Percentiles rank a stretch among this genome's conserved stretches.
These are phyloP conservation scores for Astreopora myriophthalma DNA, from an alignment of 64 coral and sea anemone species.

Conservation along the genomic window DNA sequence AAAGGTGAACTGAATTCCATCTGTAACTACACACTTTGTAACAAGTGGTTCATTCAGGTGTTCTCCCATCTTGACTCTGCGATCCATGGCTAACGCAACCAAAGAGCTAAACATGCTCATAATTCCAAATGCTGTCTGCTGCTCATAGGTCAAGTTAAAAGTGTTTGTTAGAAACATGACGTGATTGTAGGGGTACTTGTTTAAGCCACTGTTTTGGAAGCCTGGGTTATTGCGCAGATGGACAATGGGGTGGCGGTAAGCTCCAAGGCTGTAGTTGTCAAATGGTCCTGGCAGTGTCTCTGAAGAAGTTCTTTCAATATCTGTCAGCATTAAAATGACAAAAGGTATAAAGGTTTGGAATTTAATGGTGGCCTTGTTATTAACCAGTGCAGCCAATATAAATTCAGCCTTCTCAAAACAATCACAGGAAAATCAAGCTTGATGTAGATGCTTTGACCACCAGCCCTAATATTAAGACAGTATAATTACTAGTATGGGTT, in stretches of 20 bases:
- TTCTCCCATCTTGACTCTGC: slow-evolving; percentile 66
- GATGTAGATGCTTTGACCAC: no score
- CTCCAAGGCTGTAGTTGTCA: slow-evolving; percentile 68
- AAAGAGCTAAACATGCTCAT: slow-evolving; percentile 88
- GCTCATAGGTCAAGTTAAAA: slow-evolving; percentile 61
- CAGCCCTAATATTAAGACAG: no score
- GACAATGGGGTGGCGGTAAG: slow-evolving; percentile 91
- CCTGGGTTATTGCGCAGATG: slow-evolving; percentile 92
- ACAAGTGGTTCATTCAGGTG: slow-evolving; percentile 76
- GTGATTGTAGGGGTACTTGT: slow-evolving; percentile 74
- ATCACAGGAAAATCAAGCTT: no score
- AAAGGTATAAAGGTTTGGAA: background rate
- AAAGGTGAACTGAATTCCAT: slow-evolving; percentile 70
- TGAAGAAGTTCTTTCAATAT: slow-evolving; percentile 59
- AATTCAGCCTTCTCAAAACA: no score
- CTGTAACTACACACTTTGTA: slow-evolving; percentile 82
- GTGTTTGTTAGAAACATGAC: slow-evolving; percentile 80
- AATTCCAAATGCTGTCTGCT: slow-evolving; percentile 76
- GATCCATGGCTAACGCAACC: slow-evolving; percentile 67
- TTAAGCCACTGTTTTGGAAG: slow-evolving; percentile 54
- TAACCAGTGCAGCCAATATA: no score
- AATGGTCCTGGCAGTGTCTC: slow-evolving; percentile 76
- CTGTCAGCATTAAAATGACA: slow-evolving; percentile 26
- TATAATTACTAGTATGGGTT: no score
- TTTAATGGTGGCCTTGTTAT: no score